Evolutionary conservation across 1,140 invertebrate genomes (phyloP).

Genomic region (Manduca sexta): DNA sequence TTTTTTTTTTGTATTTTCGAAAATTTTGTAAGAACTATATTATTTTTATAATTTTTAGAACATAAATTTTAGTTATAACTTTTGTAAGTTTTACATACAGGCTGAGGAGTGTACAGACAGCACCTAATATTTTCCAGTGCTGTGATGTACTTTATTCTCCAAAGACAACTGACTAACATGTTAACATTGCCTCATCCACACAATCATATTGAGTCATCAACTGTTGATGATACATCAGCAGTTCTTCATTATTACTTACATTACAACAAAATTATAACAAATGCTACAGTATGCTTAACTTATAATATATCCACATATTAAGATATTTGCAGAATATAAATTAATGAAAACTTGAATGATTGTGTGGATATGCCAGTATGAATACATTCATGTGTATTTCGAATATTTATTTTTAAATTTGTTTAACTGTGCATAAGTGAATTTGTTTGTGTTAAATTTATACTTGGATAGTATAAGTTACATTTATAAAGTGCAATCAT

Average conservation of each 20-base stretch:
- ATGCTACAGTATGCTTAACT: no score
- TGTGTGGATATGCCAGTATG: no score
- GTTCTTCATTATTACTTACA: no score
- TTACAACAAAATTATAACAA: no score
- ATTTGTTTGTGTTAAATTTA: constrained; percentile 1
- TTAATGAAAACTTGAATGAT: no score
- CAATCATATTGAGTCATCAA: no score
- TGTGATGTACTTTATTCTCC: constrained; percentile 41
- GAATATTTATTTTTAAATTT: constrained; percentile 36
- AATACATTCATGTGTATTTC: constrained; percentile 19
- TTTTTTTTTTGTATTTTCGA: constrained; percentile 52
- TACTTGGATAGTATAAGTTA: constrained; percentile 33
- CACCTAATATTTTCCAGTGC: constrained; percentile 46
- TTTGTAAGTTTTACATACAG: constrained; percentile 18
- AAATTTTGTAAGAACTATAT: constrained; percentile 54
- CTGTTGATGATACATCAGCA: no score
- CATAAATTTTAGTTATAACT: constrained; percentile 17
- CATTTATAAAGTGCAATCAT: constrained; percentile 58
- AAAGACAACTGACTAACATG: constrained; percentile 31
- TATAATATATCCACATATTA: no score
- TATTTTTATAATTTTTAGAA: constrained; percentile 54
- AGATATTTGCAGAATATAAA: no score
- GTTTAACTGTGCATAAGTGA: neutral
- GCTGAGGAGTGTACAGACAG: constrained; percentile 38
- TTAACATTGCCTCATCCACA: constrained; percentile 3